These are phyloP conservation scores for Lucinisca nassula DNA, from an alignment of 2,888 invertebrate species.

Conservation along the genomic window DNA sequence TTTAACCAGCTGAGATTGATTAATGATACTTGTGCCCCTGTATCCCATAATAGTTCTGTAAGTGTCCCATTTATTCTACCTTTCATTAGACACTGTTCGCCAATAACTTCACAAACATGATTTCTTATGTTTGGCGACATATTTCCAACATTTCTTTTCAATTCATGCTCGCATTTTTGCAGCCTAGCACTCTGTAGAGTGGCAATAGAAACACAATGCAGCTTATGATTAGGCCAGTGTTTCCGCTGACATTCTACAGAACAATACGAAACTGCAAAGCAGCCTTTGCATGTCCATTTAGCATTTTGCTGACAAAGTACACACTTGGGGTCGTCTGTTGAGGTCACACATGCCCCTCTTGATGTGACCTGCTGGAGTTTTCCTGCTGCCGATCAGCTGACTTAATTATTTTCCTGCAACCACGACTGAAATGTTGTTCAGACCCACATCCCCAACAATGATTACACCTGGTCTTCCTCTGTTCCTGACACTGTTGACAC, in stretches of 20 bases:
- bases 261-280: not conserved
- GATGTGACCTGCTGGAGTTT: conserved; percentile 10
- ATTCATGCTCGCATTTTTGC: no score
- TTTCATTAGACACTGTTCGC: conserved; percentile 20
- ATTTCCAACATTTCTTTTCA: no score
- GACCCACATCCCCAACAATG: conserved; percentile 49
- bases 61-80: not conserved
- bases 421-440: conserved; percentile 17
- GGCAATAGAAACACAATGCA: conserved; percentile 5
- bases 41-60: conserved; percentile 37
- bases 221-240: not conserved
- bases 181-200: no score
- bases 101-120: conserved; percentile 24
- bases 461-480: not conserved
- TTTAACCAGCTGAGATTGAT: no score
- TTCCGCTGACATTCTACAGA: not conserved
- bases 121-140: not conserved
- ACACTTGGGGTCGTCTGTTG: not conserved
- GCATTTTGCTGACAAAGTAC: not conserved
- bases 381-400: conserved; percentile 1
- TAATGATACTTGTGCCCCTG: conserved; percentile 51
- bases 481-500: conserved; percentile 7
- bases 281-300: not conserved
- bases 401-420: not conserved
- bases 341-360: conserved; percentile 9